Base-by-base conservation (phyloP, 2,113 vertebrate species). In the Megaleporinus macrocephalus region DNA sequence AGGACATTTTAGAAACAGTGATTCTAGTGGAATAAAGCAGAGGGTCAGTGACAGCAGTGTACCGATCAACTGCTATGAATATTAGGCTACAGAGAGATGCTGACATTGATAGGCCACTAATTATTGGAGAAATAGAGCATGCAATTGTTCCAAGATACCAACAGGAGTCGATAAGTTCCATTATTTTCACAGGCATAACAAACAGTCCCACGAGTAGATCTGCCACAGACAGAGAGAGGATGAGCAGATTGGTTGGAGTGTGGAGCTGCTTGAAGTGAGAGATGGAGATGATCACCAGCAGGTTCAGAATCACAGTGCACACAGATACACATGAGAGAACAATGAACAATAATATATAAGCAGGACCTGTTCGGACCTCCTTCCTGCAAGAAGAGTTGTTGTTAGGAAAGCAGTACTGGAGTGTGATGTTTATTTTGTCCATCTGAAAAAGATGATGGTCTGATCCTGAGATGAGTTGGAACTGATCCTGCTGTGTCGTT, bases 121-220 rank as follows among this genome's bases (percentile, higher is more conserved):
- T 27, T 5, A 89, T 61, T 66, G 69, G 27, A 20, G 5, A 88
- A 63, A 90, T 24, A 49, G 78, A 82, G 10, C 91, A 93, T 49
- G 87, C 78, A 47, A 82, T 11, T 7, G 89, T 72, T 0, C 89
- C 89, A 66, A 90, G 83, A 62, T 88, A 76, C 91, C 92, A 93
- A 81, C 91, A 93, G 11, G 57, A 61, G 57, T 61, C 57, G 12
- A 61, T 61, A 3, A 26, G 9, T 26, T 26, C 0, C 9, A 61
- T 26, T 61, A 26, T 11, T 2, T 61, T 11, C 57, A 10, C 57
- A 12, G 57, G 57, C n/a, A 61, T 61, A 61, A 61, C 57, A 26
- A 61, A 2, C 57, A 61, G 22, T 26, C 57, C 57, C 57, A 61
- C 57, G 10, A 61, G 57, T 13, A 61, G 57, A 26, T 61, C 57